Conservation (phyloP, 2,888 invertebrate species). For the Bombylius major region DNA sequence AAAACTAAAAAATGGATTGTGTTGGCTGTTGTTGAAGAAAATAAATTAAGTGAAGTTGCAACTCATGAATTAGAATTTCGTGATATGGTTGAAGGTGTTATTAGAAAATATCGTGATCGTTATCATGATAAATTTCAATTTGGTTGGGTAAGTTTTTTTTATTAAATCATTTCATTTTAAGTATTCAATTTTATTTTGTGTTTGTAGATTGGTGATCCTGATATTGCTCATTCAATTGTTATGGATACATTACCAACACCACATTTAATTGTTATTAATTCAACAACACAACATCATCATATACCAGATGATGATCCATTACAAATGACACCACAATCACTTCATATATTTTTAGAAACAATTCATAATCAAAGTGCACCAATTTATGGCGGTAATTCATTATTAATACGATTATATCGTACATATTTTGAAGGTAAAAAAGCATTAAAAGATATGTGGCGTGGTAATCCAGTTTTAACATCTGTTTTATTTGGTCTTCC, state of each 20-base stretch:
- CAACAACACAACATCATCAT: slow-evolving; percentile 84
- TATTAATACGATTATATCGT: slow-evolving; percentile 62
- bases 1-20: slow-evolving; percentile 78
- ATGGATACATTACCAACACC: slow-evolving; percentile 76
- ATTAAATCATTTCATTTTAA: neutral
- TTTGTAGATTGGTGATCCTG: slow-evolving; percentile 59
- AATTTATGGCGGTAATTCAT: slow-evolving; percentile 75
- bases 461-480: slow-evolving; percentile 85
- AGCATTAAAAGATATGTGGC: slow-evolving; percentile 75
- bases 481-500: slow-evolving; percentile 89
- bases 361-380: slow-evolving; percentile 65
- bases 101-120: slow-evolving; percentile 58
- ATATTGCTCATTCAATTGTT: slow-evolving; percentile 85
- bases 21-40: slow-evolving; percentile 76
- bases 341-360: slow-evolving; percentile 33
- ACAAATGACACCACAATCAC: slow-evolving; percentile 59
- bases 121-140: slow-evolving; percentile 82
- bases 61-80: slow-evolving; percentile 69
- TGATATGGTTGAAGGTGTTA: slow-evolving; percentile 72
- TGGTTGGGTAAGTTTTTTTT: slow-evolving; percentile 59
- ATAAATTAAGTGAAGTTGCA: slow-evolving; percentile 67
- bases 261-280: slow-evolving; percentile 79
- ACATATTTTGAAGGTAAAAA: slow-evolving; percentile 73
- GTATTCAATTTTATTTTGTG: neutral
- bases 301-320: slow-evolving; percentile 74